phyloP scores from a whole-genome alignment of 2,113 vertebrate genomes.

The Nerophis lumbriciformis region DNA sequence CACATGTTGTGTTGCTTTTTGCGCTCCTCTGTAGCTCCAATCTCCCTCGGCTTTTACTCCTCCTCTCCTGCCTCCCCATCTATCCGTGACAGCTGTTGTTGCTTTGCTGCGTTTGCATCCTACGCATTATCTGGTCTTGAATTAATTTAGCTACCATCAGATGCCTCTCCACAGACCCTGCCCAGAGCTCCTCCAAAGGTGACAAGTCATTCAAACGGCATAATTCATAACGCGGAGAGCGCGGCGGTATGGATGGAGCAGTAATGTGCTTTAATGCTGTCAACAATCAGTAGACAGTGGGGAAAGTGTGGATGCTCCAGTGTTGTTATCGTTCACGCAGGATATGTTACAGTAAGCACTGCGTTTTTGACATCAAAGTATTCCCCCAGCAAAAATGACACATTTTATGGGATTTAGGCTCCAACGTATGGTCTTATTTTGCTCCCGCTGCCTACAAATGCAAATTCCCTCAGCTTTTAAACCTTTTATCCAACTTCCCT shows the following conservation, averaged over 20 bases:
- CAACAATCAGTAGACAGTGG: slow-evolving; percentile 47
- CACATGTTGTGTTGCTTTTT: slow-evolving; percentile 17
- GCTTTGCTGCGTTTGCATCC: slow-evolving; percentile 61
- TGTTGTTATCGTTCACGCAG: slow-evolving; percentile 53
- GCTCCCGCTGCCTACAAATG: slow-evolving; percentile 40
- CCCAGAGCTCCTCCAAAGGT: slow-evolving; percentile 50
- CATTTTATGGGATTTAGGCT: slow-evolving; percentile 47
- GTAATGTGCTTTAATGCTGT: slow-evolving; percentile 58
- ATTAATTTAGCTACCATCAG: slow-evolving; percentile 68
- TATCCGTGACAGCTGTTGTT: slow-evolving; percentile 57
- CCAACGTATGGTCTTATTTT: slow-evolving; percentile 43
- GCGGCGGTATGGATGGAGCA: slow-evolving; percentile 36
- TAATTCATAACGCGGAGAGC: slow-evolving; percentile 55
- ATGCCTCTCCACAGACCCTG: slow-evolving; percentile 52
- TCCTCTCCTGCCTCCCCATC: slow-evolving; percentile 24
- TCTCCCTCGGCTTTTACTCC: slow-evolving; percentile 10
- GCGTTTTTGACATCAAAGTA: slow-evolving; percentile 54
- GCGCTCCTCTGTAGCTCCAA: slow-evolving; percentile 23
- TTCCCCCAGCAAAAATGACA: slow-evolving; percentile 31
- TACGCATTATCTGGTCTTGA: slow-evolving; percentile 55
- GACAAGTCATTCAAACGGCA: slow-evolving; percentile 58
- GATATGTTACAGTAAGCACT: slow-evolving; percentile 38
- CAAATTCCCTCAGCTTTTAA: slow-evolving; percentile 50
- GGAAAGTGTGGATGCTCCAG: slow-evolving; percentile 14
- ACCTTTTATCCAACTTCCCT: slow-evolving; percentile 52